Percentiles rank a stretch among this genome's conserved stretches.
phyloP scores from a whole-genome alignment of 2,888 invertebrate species.

The Caprella mutica region DNA sequence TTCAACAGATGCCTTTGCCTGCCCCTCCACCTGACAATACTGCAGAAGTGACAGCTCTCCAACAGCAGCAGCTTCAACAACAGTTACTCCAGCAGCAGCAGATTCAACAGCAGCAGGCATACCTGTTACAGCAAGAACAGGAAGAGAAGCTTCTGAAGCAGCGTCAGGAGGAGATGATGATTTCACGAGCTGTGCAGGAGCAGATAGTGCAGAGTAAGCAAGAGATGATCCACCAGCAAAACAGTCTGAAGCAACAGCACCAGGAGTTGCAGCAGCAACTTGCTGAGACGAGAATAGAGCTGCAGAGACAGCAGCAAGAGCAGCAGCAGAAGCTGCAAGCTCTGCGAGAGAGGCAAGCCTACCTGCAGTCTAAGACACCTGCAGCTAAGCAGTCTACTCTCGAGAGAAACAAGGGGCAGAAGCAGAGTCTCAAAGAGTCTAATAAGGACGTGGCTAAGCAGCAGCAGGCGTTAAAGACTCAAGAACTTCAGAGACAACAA shows the following conservation, averaged over 20 bases:
- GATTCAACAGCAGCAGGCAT: neutral
- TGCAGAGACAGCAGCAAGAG: conserved; percentile 20
- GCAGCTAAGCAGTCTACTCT: neutral
- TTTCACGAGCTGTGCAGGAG: conserved; percentile 8
- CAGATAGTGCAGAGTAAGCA: conserved; percentile 6
- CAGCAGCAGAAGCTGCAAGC: conserved; percentile 14
- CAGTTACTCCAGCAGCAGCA: conserved; percentile 12
- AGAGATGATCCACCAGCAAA: conserved; percentile 4
- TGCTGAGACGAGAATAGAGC: conserved; percentile 12
- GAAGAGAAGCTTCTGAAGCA: conserved; percentile 5
- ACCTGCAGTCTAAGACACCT: conserved; percentile 2
- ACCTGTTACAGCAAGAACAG: neutral
- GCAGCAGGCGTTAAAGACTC: conserved; percentile 8
- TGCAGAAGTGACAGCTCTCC: neutral
- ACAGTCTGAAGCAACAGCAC: conserved; percentile 8
- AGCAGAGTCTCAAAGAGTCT: neutral
- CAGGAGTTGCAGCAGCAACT: conserved; percentile 12
- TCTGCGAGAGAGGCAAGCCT: conserved; percentile 1
- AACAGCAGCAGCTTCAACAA: conserved; percentile 1
- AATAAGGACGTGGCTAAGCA: conserved; percentile 2
- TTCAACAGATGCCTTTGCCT: conserved; percentile 28
- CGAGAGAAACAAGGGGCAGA: neutral
- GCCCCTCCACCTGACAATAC: conserved; percentile 13
- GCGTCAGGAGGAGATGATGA: conserved; percentile 12
- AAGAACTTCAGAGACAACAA: conserved; percentile 11